A percentile compares a stretch with the other conserved stretches of the same genome.
These are phyloP conservation scores for Polietes domitor DNA, from an alignment of 2,888 invertebrate species.

Conservation along the genomic window DNA sequence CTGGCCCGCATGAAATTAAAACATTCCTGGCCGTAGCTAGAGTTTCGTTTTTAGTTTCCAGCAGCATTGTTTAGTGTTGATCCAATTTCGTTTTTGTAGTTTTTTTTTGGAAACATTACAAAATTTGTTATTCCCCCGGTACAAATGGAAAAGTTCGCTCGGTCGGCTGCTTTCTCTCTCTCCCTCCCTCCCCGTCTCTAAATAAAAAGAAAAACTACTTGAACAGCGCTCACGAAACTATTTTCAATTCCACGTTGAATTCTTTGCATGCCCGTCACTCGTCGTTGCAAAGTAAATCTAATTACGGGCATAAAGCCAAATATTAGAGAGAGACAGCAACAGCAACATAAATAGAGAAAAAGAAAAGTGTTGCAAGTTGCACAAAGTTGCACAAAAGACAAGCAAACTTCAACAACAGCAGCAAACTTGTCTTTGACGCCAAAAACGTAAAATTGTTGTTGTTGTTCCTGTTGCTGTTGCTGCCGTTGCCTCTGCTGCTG, in stretches of 20 bases:
- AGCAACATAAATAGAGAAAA: too few species aligned
- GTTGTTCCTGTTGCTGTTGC: background rate
- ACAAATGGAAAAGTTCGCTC: too few species aligned
- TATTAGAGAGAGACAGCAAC: background rate
- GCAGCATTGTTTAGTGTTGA: background rate
- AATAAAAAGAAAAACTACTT: background rate
- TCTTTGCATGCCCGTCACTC: background rate
- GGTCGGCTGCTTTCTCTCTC: too few species aligned
- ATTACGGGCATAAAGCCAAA: constrained; percentile 37
- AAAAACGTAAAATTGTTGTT: background rate
- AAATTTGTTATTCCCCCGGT: background rate
- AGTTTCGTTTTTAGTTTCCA: too few species aligned
- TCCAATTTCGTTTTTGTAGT: background rate
- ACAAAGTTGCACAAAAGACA: background rate
- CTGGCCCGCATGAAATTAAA: too few species aligned
- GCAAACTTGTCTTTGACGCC: background rate
- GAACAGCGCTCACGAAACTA: background rate
- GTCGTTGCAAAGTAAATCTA: constrained; percentile 27
- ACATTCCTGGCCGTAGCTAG: too few species aligned
- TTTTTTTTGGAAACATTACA: constrained; percentile 10
- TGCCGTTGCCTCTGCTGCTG: too few species aligned
- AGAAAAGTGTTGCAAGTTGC: background rate
- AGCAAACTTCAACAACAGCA: background rate
- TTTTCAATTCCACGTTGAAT: background rate
- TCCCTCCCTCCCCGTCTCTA: too few species aligned